Percentiles rank a stretch among this genome's conserved stretches.
Conservation (phyloP, 1,140 invertebrate species). For the Plectrocnemia conspersa region DNA sequence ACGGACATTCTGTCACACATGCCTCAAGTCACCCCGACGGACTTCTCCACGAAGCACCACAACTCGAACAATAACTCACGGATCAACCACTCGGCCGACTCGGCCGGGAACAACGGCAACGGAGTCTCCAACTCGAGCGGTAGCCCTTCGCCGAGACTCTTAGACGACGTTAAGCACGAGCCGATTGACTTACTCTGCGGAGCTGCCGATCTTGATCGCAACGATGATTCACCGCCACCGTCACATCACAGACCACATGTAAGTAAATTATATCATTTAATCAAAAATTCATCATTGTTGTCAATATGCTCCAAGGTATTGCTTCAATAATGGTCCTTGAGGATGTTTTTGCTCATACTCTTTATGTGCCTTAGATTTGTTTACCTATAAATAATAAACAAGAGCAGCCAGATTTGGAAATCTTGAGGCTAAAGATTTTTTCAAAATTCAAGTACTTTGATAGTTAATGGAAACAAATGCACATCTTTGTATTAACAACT, state of each 20-base stretch:
- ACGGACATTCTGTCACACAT: conserved; percentile 50
- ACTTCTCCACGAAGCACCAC: conserved; percentile 64
- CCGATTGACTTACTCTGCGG: conserved; percentile 71
- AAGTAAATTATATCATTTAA: too few species aligned
- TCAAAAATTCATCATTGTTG: too few species aligned
- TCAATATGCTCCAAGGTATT: too few species aligned
- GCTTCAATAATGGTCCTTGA: too few species aligned
- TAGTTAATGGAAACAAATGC: too few species aligned
- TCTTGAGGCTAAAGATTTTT: too few species aligned
- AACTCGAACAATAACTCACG: conserved; percentile 56
- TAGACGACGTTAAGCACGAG: conserved; percentile 72
- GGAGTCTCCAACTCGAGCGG: conserved; percentile 56
- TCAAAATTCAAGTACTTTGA: too few species aligned
- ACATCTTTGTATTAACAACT: too few species aligned
- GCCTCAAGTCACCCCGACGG: conserved; percentile 51
- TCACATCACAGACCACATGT: conserved; percentile 69
- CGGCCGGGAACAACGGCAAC: conserved; percentile 53
- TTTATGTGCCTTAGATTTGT: too few species aligned
- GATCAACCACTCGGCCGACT: conserved; percentile 39
- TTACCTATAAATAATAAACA: too few species aligned
- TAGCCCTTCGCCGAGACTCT: conserved; percentile 43
- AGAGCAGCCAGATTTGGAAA: too few species aligned
- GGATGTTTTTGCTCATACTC: too few species aligned
- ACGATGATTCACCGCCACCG: conserved; percentile 62
- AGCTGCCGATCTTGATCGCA: conserved; percentile 56